Conservation (phyloP, 2,113 vertebrate species). For the Platysternon megacephalum region DNA sequence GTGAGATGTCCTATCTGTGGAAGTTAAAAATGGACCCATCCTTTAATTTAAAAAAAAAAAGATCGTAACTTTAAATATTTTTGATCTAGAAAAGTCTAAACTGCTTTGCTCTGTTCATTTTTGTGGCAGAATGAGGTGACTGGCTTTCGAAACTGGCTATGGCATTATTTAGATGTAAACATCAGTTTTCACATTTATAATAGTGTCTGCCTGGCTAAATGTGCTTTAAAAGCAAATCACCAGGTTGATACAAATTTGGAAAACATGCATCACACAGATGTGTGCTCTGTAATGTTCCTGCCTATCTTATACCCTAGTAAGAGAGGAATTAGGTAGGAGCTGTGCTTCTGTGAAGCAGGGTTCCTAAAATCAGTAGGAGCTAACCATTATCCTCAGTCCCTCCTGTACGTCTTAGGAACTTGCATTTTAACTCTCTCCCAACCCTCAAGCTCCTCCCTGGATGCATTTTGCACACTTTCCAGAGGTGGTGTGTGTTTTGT, state of each 20-base stretch:
- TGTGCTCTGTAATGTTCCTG: neutral
- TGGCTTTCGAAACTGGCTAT: conserved; percentile 38
- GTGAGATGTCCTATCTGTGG: neutral
- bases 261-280: neutral
- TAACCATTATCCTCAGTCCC: neutral
- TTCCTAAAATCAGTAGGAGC: neutral
- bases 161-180: conserved; percentile 31
- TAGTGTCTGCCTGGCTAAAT: conserved; percentile 35
- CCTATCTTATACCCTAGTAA: neutral
- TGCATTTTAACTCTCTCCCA: neutral
- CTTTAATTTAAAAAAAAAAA: neutral
- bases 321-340: neutral
- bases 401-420: neutral
- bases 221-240: conserved; percentile 16
- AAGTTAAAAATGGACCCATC: neutral
- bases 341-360: neutral
- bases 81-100: conserved; percentile 14
- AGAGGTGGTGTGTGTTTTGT: neutral
- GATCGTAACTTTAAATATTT: neutral
- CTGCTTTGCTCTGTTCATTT: conserved; percentile 32
- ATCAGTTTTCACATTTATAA: conserved; percentile 32
- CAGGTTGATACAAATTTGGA: neutral
- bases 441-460: neutral
- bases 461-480: neutral
- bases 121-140: conserved; percentile 47